Evolutionary conservation across 1,140 invertebrate genomes (phyloP).

Genomic region (Argopecten irradians): DNA sequence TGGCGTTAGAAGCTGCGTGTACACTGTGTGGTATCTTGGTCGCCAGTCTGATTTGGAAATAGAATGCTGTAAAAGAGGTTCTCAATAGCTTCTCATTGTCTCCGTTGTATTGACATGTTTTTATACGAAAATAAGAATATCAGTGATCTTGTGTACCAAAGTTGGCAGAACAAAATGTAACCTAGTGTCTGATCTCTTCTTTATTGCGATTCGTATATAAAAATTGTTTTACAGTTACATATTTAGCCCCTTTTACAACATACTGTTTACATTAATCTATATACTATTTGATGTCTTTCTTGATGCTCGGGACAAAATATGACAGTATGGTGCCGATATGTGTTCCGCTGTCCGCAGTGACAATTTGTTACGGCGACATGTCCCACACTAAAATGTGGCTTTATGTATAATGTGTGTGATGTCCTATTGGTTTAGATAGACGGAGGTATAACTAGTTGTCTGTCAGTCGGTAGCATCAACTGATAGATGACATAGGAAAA

Average conservation of each 20-base stretch:
- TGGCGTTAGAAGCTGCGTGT: too few species aligned
- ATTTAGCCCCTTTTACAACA: conserved; percentile 7
- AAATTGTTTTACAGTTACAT: neutral
- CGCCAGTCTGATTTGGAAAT: neutral
- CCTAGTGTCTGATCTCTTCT: neutral
- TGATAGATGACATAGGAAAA: neutral
- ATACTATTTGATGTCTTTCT: neutral
- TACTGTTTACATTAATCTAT: neutral
- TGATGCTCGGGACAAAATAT: neutral
- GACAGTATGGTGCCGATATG: neutral
- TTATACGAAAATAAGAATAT: neutral
- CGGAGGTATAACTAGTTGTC: neutral
- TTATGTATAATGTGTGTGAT: neutral
- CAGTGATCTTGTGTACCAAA: neutral
- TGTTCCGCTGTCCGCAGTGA: too few species aligned
- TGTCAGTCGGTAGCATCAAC: neutral
- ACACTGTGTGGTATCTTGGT: too few species aligned
- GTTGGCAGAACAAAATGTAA: neutral
- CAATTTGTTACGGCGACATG: neutral
- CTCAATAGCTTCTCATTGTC: neutral
- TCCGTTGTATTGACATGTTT: neutral
- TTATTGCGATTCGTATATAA: neutral
- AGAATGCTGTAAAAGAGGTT: conserved; percentile 21
- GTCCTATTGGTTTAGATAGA: neutral
- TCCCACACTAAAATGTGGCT: neutral